Evolutionary conservation across 2,797 vertebrate species (phyloP).

Genomic region (Lates japonicus): DNA sequence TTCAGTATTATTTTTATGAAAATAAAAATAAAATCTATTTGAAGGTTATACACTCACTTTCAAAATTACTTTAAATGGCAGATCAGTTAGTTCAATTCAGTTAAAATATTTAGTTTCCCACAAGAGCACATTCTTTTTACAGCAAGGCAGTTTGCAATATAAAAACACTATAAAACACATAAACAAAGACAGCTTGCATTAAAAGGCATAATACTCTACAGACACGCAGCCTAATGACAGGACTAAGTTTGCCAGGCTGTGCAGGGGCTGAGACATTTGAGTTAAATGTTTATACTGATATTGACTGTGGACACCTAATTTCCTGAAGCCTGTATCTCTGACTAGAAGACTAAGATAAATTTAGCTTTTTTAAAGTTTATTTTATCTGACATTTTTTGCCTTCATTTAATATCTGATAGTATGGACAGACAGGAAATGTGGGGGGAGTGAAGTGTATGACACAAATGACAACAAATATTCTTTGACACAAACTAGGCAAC

Average conservation of each 20-base stretch:
- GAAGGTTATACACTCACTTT: slow-evolving; percentile 22
- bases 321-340: background rate
- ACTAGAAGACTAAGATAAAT: background rate
- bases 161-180: background rate
- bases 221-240: background rate
- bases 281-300: background rate
- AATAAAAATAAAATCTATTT: slow-evolving; percentile 3
- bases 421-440: too few relatives aligned
- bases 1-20: background rate
- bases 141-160: background rate
- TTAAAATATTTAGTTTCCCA: background rate
- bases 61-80: slow-evolving; percentile 3
- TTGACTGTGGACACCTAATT: background rate
- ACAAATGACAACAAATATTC: too few relatives aligned
- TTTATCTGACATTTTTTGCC: background rate
- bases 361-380: background rate
- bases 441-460: background rate
- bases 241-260: background rate
- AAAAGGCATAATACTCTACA: background rate
- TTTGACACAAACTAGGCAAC: background rate
- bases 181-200: background rate
- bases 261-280: background rate
- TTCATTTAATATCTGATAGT: background rate
- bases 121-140: background rate
- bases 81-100: background rate